These are phyloP conservation scores for Frieseomelitta varia DNA, from an alignment of 1,140 invertebrate genomes.

Conservation along the genomic window DNA sequence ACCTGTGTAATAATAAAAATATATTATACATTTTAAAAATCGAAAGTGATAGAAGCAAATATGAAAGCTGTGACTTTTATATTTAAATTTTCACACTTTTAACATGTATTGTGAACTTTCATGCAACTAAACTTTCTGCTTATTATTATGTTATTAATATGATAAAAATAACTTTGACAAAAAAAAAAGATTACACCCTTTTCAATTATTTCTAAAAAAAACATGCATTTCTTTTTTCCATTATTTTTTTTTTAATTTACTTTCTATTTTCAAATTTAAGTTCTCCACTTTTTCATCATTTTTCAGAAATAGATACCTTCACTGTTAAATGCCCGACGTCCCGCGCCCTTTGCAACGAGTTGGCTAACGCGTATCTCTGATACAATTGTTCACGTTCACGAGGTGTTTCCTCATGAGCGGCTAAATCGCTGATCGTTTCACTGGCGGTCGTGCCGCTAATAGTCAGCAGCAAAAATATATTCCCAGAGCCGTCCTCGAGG, in stretches of 20 bases:
- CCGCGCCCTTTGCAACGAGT: conserved; percentile 89
- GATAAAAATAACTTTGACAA: background rate
- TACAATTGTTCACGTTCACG: conserved; percentile 86
- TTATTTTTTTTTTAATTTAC: background rate
- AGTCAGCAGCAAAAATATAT: conserved; percentile 94
- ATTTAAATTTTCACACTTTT: background rate
- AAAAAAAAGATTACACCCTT: background rate
- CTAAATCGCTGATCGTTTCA: conserved; percentile 95
- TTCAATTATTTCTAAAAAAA: background rate
- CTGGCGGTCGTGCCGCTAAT: conserved; percentile 96
- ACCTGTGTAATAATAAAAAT: conserved; percentile 78
- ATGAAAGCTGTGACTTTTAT: background rate
- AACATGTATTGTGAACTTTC: background rate
- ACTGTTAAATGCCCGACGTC: conserved; percentile 95
- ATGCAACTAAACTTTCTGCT: background rate
- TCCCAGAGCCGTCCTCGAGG: conserved; percentile 94
- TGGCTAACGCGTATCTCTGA: conserved; percentile 87
- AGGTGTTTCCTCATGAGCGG: conserved; percentile 91
- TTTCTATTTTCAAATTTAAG: background rate
- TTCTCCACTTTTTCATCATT: background rate
- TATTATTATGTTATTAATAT: background rate
- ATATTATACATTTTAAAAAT: background rate
- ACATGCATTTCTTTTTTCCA: background rate
- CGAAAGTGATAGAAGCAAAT: background rate
- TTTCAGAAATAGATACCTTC: conserved; percentile 82